Percentiles rank a stretch among this genome's conserved stretches.
Evolutionary conservation across 2,888 invertebrate genomes (phyloP).

Genomic region (Machimus atricapillus): DNA sequence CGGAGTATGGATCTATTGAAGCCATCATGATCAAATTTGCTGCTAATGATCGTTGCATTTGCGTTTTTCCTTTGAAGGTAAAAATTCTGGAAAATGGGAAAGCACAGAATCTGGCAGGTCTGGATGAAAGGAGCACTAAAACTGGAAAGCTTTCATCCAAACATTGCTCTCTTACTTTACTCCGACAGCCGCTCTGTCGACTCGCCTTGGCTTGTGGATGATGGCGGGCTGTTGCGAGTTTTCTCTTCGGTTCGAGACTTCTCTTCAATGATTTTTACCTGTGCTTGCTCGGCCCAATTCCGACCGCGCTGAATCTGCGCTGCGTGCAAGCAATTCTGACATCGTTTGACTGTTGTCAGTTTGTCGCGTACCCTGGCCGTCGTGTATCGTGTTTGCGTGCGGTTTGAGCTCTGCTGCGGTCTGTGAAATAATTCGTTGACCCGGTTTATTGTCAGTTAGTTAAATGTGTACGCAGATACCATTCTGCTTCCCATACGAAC

Average conservation of each 20-base stretch:
- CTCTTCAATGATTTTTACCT: neutral
- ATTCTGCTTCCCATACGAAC: neutral
- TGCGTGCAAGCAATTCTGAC: neutral
- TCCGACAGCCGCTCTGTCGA: too few species aligned
- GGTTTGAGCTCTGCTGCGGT: neutral
- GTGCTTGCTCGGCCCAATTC: neutral
- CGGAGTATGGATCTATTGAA: too few species aligned
- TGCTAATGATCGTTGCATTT: too few species aligned
- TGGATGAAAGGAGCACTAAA: too few species aligned
- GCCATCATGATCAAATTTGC: too few species aligned
- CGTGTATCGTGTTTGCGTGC: neutral
- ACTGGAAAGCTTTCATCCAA: too few species aligned
- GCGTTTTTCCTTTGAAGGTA: too few species aligned
- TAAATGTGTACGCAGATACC: neutral
- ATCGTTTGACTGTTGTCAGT: neutral
- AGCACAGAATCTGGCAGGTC: too few species aligned
- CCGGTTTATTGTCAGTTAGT: neutral
- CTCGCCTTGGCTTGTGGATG: too few species aligned
- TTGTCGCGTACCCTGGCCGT: conserved; percentile 4
- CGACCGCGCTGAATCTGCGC: neutral
- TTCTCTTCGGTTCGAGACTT: neutral
- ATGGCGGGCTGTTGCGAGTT: neutral
- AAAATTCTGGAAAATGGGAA: too few species aligned
- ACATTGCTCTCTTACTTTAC: too few species aligned
- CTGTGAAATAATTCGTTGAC: neutral